These are phyloP conservation scores for Oncorhynchus nerka DNA, from an alignment of 2,113 vertebrate species.

Conservation along the genomic window DNA sequence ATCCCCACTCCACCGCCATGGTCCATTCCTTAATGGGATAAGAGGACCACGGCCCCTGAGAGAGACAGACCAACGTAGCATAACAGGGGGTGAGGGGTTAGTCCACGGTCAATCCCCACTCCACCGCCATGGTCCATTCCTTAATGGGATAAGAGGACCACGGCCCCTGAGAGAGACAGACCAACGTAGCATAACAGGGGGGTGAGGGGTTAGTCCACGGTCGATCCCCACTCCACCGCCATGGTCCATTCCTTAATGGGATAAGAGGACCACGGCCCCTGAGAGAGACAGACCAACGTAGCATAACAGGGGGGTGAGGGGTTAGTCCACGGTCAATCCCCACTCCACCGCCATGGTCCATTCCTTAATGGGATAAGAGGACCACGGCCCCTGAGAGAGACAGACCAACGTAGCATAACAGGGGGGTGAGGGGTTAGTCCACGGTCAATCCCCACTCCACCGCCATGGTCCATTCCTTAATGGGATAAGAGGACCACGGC, in stretches of 20 bases:
- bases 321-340: slow-evolving; percentile 9
- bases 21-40: slow-evolving; percentile 69
- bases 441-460: slow-evolving; percentile 8
- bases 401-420: slow-evolving; percentile 26
- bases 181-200: slow-evolving; percentile 28
- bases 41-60: slow-evolving; percentile 53
- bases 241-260: slow-evolving; percentile 67
- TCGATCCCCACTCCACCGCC: slow-evolving; percentile 29
- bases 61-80: slow-evolving; percentile 42
- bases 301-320: slow-evolving; percentile 29
- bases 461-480: slow-evolving; percentile 63
- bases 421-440: slow-evolving; percentile 27
- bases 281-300: slow-evolving; percentile 42
- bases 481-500: slow-evolving; percentile 66
- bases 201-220: slow-evolving; percentile 17
- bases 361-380: slow-evolving; percentile 70
- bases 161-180: slow-evolving; percentile 50
- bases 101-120: background rate
- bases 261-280: slow-evolving; percentile 61
- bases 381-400: slow-evolving; percentile 47
- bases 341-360: slow-evolving; percentile 50
- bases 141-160: slow-evolving; percentile 71
- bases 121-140: slow-evolving; percentile 50
- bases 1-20: slow-evolving; percentile 40
- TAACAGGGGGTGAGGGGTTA: slow-evolving; percentile 27